Evolutionary conservation across 2,113 vertebrate species (phyloP).

Genomic region (Paralichthys olivaceus): DNA sequence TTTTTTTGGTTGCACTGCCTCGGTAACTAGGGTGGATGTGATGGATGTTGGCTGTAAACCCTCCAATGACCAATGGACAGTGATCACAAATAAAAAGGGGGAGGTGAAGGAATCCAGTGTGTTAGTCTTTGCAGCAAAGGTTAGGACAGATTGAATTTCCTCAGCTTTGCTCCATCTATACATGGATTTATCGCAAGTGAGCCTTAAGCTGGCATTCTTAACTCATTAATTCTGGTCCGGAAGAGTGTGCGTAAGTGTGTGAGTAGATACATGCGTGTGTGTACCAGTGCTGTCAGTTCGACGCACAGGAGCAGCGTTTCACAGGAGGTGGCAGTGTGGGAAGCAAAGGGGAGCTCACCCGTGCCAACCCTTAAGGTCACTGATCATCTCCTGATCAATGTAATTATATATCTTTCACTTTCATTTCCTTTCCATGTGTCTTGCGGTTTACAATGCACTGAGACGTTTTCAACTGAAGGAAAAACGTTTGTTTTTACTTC

Average conservation of each 20-base stretch:
- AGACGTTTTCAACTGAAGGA: background rate
- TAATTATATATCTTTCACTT: conserved; percentile 72
- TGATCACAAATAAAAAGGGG: conserved; percentile 51
- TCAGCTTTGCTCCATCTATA: conserved; percentile 67
- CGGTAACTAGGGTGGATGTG: conserved; percentile 15
- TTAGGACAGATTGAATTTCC: conserved; percentile 74
- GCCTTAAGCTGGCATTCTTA: conserved; percentile 60
- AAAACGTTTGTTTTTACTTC: background rate
- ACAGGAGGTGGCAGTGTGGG: conserved; percentile 42
- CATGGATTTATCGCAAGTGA: conserved; percentile 71
- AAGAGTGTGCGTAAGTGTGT: conserved; percentile 11
- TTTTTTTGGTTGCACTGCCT: conserved; percentile 12
- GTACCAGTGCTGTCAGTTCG: conserved; percentile 2
- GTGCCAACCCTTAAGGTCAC: conserved; percentile 62
- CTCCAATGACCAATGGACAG: conserved; percentile 11
- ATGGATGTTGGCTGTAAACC: conserved; percentile 48
- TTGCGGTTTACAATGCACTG: background rate
- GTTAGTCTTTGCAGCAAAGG: conserved; percentile 57
- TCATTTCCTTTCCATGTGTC: background rate
- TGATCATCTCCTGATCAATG: conserved; percentile 55
- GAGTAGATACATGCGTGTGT: background rate
- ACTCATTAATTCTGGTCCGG: conserved; percentile 60
- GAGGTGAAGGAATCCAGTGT: conserved; percentile 35
- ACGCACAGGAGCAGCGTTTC: conserved; percentile 20
- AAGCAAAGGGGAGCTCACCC: conserved; percentile 35